A percentile compares a stretch with the other conserved stretches of the same genome.
Conservation (phyloP, 1,140 invertebrate species). For the Gerris buenoi region DNA sequence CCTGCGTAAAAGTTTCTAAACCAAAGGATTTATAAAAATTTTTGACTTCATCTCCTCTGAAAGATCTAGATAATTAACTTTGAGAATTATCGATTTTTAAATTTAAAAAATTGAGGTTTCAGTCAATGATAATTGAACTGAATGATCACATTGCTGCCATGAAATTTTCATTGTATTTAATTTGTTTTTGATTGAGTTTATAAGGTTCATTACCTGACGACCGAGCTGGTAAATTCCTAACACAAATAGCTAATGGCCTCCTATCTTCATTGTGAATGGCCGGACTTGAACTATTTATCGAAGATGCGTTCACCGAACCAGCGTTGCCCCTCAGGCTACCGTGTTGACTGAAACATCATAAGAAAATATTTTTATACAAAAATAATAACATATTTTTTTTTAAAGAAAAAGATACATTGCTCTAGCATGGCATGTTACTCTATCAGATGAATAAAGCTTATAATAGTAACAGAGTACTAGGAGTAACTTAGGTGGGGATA, state of each 20-base stretch:
- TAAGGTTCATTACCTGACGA: constrained; percentile 51
- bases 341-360: constrained; percentile 15
- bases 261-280: constrained; percentile 47
- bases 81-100: no score
- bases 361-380: constrained; percentile 3
- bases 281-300: constrained; percentile 31
- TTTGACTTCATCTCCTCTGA: no score
- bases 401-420: constrained; percentile 4
- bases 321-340: constrained; percentile 12
- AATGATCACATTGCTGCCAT: no score
- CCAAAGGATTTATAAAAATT: no score
- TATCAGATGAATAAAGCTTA: neutral
- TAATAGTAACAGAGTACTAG: no score
- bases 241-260: constrained; percentile 74
- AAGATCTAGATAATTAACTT: no score
- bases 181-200: no score
- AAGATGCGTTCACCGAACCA: constrained; percentile 25
- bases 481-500: no score
- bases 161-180: no score
- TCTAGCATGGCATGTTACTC: neutral
- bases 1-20: no score
- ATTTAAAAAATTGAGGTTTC: no score
- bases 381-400: neutral
- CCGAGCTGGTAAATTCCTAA: constrained; percentile 72
- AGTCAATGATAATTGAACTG: no score